A percentile compares a stretch with the other conserved stretches of the same genome.
Conservation (phyloP, 1,140 invertebrate species). For the Macrobrachium rosenbergii region DNA sequence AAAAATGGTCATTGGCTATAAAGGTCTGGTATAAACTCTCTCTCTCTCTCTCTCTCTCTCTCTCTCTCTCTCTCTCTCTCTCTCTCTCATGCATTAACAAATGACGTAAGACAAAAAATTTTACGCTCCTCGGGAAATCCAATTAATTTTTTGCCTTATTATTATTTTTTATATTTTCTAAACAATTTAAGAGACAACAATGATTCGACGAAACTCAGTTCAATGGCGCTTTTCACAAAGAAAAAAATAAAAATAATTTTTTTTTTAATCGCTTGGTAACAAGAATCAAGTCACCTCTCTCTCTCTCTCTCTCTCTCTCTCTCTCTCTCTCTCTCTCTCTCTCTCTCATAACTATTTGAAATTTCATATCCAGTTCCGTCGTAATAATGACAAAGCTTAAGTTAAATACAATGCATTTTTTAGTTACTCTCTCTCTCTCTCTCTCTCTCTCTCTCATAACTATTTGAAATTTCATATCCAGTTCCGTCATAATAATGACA, state of each 20-base stretch:
- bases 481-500: no score
- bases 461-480: no score
- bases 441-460: background rate
- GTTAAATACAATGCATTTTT: background rate
- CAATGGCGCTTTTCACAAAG: no score
- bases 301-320: slow-evolving; percentile 18
- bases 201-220: no score
- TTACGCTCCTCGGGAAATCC: no score
- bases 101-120: no score
- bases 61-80: slow-evolving; percentile 19
- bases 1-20: no score
- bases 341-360: background rate
- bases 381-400: background rate
- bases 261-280: background rate
- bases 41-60: slow-evolving; percentile 7
- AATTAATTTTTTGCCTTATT: no score
- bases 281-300: background rate
- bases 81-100: background rate
- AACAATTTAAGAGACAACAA: no score
- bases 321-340: slow-evolving; percentile 12
- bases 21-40: background rate
- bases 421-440: slow-evolving; percentile 10
- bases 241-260: background rate
- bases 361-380: no score
- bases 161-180: no score